Base-by-base conservation (phyloP, 2,113 vertebrate species). In the Corythaeola cristata region DNA sequence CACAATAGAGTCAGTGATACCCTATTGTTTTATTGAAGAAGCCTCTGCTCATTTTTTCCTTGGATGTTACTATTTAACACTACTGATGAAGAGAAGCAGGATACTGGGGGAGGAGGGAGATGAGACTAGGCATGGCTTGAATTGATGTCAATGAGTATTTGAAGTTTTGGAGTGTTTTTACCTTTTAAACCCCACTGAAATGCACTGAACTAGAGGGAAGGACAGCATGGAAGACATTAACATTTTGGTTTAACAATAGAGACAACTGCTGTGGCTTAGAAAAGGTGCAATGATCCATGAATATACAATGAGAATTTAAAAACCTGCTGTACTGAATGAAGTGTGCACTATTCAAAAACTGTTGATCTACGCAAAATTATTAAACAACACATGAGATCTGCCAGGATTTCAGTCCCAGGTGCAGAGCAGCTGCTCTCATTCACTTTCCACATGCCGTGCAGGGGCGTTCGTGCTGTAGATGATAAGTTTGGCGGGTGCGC, bases 271-370 rank as follows among this genome's bases (percentile, higher is more conserved):
- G 45, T 37, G 85, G 82, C 82, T 94, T 64, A 88, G 72, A 71
- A 58, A 91, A 96, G 93, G 94, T 89, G 90, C 94, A 88, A 49
- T 78, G 96, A 96, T 96, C 96, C 96, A 69, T 93, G 95, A 96
- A 93, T 15, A 85, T 88, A 71, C 73, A 63, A 94, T 24, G 87
- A 87, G 89, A 77, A 77, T 90, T 89, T 95, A 47, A 97, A 96
- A 95, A 87, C 85, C 95, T 78, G 94, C 95, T 83, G 77, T 79
- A 93, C 21, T 7, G 95, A 96, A 94, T 76, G 80, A 90, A 97
- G 96, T 41, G 85, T 53, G 87, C 22, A 3, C 88, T 59, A 67
- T 55, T 94, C 86, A 81, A 49, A 89, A 97, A 89, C 92, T 89
- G 96, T 96, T 89, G 92, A 88, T 96, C 94, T 96, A 93, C 92